phyloP scores from a whole-genome alignment of 2,113 vertebrate genomes.

The Nibea coibor region DNA sequence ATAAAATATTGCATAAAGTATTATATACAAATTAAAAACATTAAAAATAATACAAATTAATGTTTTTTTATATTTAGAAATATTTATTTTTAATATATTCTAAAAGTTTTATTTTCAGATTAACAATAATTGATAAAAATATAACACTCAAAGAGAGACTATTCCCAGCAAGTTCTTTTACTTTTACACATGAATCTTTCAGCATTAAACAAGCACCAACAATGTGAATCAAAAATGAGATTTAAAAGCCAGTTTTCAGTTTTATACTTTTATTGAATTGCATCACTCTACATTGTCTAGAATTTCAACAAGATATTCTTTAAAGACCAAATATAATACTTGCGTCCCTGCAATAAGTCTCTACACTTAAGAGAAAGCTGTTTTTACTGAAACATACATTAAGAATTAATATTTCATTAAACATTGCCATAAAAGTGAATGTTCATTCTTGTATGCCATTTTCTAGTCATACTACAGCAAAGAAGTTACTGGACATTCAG shows the following conservation, averaged over 20 bases:
- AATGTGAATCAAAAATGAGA: background rate
- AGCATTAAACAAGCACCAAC: accelerated
- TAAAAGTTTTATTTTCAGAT: too few species aligned
- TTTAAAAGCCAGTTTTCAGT: slow-evolving; percentile 44
- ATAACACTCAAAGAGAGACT: too few species aligned
- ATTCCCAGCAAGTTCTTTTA: too few species aligned
- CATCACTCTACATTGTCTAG: slow-evolving; percentile 86
- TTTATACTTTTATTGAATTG: slow-evolving; percentile 82
- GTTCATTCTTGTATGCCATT: slow-evolving; percentile 78
- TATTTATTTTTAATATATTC: too few species aligned
- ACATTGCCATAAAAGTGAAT: slow-evolving; percentile 85
- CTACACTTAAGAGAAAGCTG: slow-evolving; percentile 83
- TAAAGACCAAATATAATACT: slow-evolving; percentile 85
- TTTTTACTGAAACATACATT: slow-evolving; percentile 86
- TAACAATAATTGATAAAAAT: too few species aligned
- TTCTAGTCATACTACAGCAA: slow-evolving; percentile 83
- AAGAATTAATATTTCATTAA: slow-evolving; percentile 85
- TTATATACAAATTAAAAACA: too few species aligned
- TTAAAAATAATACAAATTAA: too few species aligned
- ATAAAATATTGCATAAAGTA: too few species aligned
- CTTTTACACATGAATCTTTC: background rate
- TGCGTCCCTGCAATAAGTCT: slow-evolving; percentile 85
- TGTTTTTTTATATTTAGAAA: too few species aligned
- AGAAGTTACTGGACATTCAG: slow-evolving; percentile 85
- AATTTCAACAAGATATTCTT: slow-evolving; percentile 84